Conservation (phyloP, 2,888 invertebrate species). For the Beris morrisii region DNA sequence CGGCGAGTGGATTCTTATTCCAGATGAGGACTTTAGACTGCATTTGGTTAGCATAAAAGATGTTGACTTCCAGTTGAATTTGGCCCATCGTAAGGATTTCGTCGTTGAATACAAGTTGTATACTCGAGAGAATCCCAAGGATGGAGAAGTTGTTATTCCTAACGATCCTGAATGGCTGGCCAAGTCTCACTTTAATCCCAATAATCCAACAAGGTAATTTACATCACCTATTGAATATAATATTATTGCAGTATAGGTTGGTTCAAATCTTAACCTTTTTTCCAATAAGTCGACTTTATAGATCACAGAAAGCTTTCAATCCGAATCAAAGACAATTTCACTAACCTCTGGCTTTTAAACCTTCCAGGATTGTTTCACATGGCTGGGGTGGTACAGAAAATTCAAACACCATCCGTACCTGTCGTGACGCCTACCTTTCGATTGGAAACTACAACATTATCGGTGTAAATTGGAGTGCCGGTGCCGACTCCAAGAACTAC, state of each 20-base stretch:
- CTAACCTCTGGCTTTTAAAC: not conserved
- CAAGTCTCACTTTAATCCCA: slow-evolving; percentile 42
- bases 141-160: slow-evolving; percentile 37
- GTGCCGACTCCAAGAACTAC: slow-evolving; percentile 26
- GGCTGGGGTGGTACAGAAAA: slow-evolving; percentile 17
- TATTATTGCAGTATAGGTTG: no score
- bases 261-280: not conserved
- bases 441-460: slow-evolving; percentile 28
- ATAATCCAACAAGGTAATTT: slow-evolving; percentile 41
- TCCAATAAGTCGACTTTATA: not conserved
- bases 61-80: not conserved
- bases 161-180: slow-evolving; percentile 37
- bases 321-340: no score
- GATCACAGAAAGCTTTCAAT: not conserved
- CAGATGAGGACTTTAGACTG: slow-evolving; percentile 6
- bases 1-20: slow-evolving; percentile 12
- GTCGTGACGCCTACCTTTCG: slow-evolving; percentile 17
- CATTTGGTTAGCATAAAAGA: slow-evolving; percentile 3
- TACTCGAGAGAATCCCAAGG: slow-evolving; percentile 45
- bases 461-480: slow-evolving; percentile 33
- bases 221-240: no score
- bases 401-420: not conserved
- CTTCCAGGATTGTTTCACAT: slow-evolving; percentile 7
- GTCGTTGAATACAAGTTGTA: slow-evolving; percentile 44
- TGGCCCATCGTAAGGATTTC: not conserved